Base-by-base conservation (phyloP, 2,113 vertebrate genomes). In the Triplophysa rosa region DNA sequence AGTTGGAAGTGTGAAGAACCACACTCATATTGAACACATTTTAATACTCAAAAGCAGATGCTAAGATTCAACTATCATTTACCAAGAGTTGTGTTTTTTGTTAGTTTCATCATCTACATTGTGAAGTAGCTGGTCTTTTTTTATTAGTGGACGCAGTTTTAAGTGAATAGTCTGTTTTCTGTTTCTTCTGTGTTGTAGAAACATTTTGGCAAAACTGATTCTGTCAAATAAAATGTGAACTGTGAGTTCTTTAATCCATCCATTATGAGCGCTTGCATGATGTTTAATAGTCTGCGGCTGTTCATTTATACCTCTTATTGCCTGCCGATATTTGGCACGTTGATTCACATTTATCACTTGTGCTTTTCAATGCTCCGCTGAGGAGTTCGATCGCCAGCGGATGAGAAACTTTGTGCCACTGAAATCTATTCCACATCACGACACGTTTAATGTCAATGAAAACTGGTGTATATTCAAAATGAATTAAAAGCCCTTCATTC, bases 1-100 rank as follows among this genome's bases (percentile, higher is more conserved):
- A 96, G 76, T 90, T 96, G 42, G 95, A 96, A 89, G 89, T 89
- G 84, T 93, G 87, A 92, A 72, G 16, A 59, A 11, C 66, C 16
- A 23, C 56, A 73, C 69, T 78, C 66, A 65, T 29, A 2, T 1
- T 52, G 42, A 54, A 56, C 21, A 33, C 69, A 26, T 24, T 58
- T 40, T 21, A 1, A 26, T 56, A 37, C 29, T 33, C 4, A 19
- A 71, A 37, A 77, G 23, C 73, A 66, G 23, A 42, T 40, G 21
- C 12, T 37, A 68, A 69, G 29, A 47, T 3, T n/a, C 42, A 45
- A 45, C 9, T 49, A 67, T 24, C 19, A 1, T 2, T 42, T 52
- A 26, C 64, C 45, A 37, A 45, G 69, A 42, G 40, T 70, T 37
- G 33, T 65, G n/a, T 45, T 24, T 66, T 68, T 80, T 63, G 54